A percentile compares a stretch with the other conserved stretches of the same genome.
phyloP scores from a whole-genome alignment of 2,113 vertebrate genomes.

The Cepphus grylle region DNA sequence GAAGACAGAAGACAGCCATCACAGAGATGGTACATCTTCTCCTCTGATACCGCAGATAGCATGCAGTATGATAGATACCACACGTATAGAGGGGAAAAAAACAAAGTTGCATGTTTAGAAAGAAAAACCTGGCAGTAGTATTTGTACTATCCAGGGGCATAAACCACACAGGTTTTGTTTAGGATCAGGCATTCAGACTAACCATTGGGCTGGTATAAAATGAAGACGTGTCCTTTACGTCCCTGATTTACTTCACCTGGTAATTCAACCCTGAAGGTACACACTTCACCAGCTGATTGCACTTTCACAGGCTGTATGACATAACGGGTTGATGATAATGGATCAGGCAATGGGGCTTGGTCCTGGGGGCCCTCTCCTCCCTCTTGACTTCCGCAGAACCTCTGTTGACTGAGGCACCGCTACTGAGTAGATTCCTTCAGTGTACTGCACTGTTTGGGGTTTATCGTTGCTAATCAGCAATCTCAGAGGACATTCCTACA shows the following conservation, averaged over 20 bases:
- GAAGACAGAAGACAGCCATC: background rate
- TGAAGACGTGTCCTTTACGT: background rate
- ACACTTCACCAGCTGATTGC: background rate
- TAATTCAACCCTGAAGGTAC: background rate
- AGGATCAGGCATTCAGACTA: background rate
- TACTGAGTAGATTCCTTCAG: background rate
- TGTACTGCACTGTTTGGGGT: background rate
- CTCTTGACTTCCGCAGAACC: background rate
- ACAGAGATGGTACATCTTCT: background rate
- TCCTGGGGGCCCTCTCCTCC: background rate
- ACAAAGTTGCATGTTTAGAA: background rate
- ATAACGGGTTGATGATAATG: background rate
- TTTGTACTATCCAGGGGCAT: background rate
- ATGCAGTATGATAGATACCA: rapidly evolving
- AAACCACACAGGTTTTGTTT: background rate
- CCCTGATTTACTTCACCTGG: background rate
- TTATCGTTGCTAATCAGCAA: background rate
- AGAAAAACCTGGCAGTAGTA: background rate
- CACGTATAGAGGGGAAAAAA: rapidly evolving
- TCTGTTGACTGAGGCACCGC: background rate
- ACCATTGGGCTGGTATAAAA: background rate
- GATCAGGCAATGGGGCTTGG: background rate
- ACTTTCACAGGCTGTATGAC: background rate
- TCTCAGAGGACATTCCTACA: background rate
- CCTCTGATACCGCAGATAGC: background rate